Conservation (phyloP, 2,888 invertebrate genomes). For the Scrobipalpa atriplicella region DNA sequence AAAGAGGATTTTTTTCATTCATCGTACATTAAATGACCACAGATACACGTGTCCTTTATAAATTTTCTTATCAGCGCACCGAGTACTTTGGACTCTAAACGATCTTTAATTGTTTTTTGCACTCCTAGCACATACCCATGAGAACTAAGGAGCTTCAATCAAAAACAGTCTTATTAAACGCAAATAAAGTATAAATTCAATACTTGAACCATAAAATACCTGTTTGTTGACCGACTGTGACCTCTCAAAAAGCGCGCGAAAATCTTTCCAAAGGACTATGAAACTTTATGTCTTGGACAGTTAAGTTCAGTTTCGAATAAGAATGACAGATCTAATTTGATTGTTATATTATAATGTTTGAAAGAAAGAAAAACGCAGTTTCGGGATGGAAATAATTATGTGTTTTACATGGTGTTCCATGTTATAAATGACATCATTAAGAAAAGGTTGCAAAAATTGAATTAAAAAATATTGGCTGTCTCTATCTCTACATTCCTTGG, state of each 20-base stretch:
- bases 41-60: not conserved
- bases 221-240: conserved; percentile 75
- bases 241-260: conserved; percentile 72
- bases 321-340: not conserved
- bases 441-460: not conserved
- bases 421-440: not conserved
- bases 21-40: not conserved
- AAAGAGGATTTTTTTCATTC: too few species aligned
- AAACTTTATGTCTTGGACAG: not conserved
- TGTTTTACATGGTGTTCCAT: not conserved
- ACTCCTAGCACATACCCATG: conserved; percentile 6
- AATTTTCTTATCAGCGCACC: conserved; percentile 5
- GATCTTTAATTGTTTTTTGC: conserved; percentile 9
- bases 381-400: not conserved
- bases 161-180: conserved; percentile 1
- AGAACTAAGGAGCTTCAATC: not conserved
- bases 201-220: conserved; percentile 49
- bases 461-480: too few species aligned
- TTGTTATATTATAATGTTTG: conserved; percentile 10
- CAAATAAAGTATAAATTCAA: conserved; percentile 37
- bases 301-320: not conserved
- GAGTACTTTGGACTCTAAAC: conserved; percentile 3
- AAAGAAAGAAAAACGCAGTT: conserved; percentile 9
- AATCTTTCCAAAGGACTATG: conserved; percentile 28
- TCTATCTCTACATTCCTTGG: too few species aligned